Evolutionary conservation across 2,113 vertebrate species (phyloP).

Genomic region (Marmota flaviventris): DNA sequence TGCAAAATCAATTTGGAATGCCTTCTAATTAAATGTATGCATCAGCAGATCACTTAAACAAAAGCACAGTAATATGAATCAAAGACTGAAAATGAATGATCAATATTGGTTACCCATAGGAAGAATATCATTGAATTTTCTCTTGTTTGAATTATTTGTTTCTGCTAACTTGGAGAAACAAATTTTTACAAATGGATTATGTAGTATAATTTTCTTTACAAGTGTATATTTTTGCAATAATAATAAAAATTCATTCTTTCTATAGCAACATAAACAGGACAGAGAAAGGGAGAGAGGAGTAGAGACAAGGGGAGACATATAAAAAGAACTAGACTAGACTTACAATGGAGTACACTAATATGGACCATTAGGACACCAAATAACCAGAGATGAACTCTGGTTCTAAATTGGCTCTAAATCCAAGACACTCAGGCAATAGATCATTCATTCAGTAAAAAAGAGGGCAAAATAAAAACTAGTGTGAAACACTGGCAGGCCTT

Average conservation of each 20-base stretch:
- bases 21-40: constrained; percentile 22
- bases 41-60: background rate
- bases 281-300: background rate
- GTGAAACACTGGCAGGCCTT: constrained; percentile 37
- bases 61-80: constrained; percentile 14
- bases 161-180: constrained; percentile 12
- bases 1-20: constrained; percentile 32
- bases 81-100: background rate
- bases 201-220: constrained; percentile 1
- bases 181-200: constrained; percentile 7
- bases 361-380: background rate
- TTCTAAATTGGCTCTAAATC: constrained; percentile 44
- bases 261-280: constrained; percentile 1
- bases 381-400: constrained; percentile 14
- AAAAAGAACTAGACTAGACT: background rate
- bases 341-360: background rate
- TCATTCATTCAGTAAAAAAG: background rate
- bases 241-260: background rate
- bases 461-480: background rate
- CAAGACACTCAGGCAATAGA: background rate
- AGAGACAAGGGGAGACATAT: background rate
- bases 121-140: constrained; percentile 37
- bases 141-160: constrained; percentile 59
- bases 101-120: background rate
- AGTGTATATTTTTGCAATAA: background rate